Percentiles rank a stretch among this genome's conserved stretches.
Conservation (phyloP, 2,797 vertebrate genomes). For the Zalophus californianus region DNA sequence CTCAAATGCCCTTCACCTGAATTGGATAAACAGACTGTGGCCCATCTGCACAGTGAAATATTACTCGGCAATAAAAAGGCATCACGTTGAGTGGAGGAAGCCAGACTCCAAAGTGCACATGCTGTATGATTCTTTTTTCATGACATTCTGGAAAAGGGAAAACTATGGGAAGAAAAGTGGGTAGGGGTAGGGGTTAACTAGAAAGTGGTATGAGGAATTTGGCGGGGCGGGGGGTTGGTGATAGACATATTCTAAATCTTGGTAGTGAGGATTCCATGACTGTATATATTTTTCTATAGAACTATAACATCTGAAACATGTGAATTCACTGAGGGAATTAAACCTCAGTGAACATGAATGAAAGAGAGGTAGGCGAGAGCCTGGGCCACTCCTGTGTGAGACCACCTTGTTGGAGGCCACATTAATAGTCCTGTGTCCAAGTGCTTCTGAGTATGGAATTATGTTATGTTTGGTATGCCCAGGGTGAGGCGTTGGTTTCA, state of each 20-base stretch:
- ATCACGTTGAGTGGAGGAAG: background rate
- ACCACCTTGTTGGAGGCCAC: background rate
- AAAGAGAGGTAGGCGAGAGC: background rate
- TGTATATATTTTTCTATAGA: background rate
- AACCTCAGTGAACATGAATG: background rate
- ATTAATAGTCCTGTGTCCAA: background rate
- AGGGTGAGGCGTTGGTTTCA: background rate
- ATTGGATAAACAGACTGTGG: background rate
- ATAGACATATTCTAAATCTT: background rate
- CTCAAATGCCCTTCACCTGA: background rate
- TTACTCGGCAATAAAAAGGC: background rate
- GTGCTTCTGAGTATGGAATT: background rate
- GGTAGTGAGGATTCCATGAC: background rate
- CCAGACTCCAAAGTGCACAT: background rate
- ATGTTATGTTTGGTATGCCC: background rate
- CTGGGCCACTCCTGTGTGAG: background rate
- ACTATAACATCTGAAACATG: background rate
- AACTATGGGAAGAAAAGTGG: background rate
- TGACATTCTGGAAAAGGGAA: background rate
- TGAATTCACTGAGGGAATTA: background rate
- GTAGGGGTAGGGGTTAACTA: background rate
- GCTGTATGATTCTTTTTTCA: too few species aligned
- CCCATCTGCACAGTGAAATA: background rate
- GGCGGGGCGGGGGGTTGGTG: accelerated
- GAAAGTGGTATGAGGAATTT: background rate